These are phyloP conservation scores for Siderastrea radians DNA, from an alignment of 92 coral and sea anemone genomes.

Conservation along the genomic window DNA sequence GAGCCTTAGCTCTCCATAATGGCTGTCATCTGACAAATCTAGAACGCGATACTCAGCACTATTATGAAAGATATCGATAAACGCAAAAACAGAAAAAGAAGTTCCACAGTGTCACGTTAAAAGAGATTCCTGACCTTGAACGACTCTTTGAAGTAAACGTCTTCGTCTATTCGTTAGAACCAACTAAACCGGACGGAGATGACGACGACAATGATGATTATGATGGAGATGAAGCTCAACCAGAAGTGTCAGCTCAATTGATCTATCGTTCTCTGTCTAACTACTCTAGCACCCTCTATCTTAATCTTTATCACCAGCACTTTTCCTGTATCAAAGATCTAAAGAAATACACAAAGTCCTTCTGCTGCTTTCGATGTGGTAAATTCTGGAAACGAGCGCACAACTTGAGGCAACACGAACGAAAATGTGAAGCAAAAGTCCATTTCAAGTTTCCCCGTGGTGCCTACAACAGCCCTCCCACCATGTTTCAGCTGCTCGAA, in stretches of 20 bases:
- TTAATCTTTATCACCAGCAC: conserved; percentile 38
- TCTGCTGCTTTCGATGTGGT: conserved; percentile 54
- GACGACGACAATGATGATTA: conserved; percentile 16
- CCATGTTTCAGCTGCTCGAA: conserved; percentile 44
- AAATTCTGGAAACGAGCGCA: conserved; percentile 54
- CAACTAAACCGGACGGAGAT: conserved; percentile 8
- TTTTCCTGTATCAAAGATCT: conserved; percentile 43
- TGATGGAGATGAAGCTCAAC: background rate
- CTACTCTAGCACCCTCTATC: conserved; percentile 37
- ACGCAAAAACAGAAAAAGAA: background rate
- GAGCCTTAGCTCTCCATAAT: conserved; percentile 59
- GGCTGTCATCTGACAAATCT: conserved; percentile 50
- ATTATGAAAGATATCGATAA: conserved; percentile 21
- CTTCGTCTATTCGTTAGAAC: conserved; percentile 42
- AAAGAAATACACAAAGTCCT: conserved; percentile 42
- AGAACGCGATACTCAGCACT: conserved; percentile 52
- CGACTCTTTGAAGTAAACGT: conserved; percentile 49
- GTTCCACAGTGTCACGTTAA: conserved; percentile 30
- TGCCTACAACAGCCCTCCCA: conserved; percentile 10
- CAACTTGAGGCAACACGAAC: conserved; percentile 43
- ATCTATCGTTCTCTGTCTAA: conserved; percentile 37
- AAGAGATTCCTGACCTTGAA: conserved; percentile 41
- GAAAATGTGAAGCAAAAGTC: conserved; percentile 51
- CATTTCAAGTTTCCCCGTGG: conserved; percentile 56
- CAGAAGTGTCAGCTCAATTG: conserved; percentile 23